Evolutionary conservation across 2,113 vertebrate species (phyloP).

Genomic region (Neotragus pygmaeus): DNA sequence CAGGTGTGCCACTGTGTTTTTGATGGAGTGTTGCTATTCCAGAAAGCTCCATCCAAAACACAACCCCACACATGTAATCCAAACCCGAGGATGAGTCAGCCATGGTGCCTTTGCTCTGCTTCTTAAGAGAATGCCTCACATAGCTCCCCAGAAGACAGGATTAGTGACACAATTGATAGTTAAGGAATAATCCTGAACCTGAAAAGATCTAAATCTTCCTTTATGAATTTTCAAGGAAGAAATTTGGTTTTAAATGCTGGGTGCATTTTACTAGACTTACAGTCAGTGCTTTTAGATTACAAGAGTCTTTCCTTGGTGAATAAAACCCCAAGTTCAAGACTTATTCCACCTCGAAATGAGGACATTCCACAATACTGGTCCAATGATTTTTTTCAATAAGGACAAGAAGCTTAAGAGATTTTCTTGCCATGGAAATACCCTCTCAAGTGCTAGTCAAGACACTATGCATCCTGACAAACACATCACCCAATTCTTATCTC

Average conservation of each 20-base stretch:
- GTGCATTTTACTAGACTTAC: constrained; percentile 38
- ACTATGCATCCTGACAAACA: constrained; percentile 41
- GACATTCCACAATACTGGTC: not conserved
- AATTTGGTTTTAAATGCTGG: constrained; percentile 33
- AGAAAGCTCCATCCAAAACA: constrained; percentile 83
- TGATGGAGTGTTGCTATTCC: constrained; percentile 87
- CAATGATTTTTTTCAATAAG: constrained; percentile 29
- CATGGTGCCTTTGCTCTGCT: constrained; percentile 65
- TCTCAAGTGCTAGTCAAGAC: constrained; percentile 21
- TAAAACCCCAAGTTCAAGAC: not conserved
- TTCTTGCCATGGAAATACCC: not conserved
- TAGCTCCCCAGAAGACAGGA: constrained; percentile 48
- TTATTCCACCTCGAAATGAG: not conserved
- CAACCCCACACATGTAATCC: constrained; percentile 83
- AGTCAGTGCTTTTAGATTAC: constrained; percentile 18
- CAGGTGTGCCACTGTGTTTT: constrained; percentile 86
- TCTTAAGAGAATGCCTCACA: constrained; percentile 51
- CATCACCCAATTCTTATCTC: constrained; percentile 49
- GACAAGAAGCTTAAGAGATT: not conserved
- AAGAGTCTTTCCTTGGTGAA: not conserved
- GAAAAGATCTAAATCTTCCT: constrained; percentile 59
- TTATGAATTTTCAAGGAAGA: constrained; percentile 39
- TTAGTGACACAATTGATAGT: constrained; percentile 66
- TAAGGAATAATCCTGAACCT: constrained; percentile 56
- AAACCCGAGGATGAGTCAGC: constrained; percentile 82